Evolutionary conservation across 2,113 vertebrate genomes (phyloP), one percentile per base, ranked within the genome.

Genomic region (Setophaga coronata): DNA sequence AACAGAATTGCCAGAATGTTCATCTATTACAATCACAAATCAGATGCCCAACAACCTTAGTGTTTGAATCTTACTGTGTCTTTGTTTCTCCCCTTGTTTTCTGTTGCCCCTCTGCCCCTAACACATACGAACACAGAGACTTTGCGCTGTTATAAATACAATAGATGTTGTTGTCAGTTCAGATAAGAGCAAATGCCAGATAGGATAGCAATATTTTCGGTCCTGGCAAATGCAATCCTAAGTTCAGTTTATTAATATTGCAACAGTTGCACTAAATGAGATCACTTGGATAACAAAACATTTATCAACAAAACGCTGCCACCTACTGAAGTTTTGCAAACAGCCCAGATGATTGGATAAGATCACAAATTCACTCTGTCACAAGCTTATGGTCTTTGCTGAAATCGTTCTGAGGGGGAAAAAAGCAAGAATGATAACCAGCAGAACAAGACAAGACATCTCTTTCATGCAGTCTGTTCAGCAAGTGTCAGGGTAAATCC

Each of bases 271-370:
- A 97, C 97, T 98, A 98, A 98, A 98, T 98, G 98, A 98, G 98
- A 98, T 98, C 98, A 97, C 97, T 98, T 97, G 97, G 97, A 98
- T 98, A 98, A 98, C 98, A 98, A 98, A 98, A 98, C 98, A 98
- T 98, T 98, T 98, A 98, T 98, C 98, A 98, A 98, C 98, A 98
- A 98, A 98, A 98, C 97, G 98, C 98, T 98, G 98, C 98, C 98
- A 98, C 98, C 98, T 98, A 98, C 98, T 98, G 98, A 98, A 98
- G 98, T 98, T 98, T 98, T 97, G 97, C 97, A 98, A 98, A 98
- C 97, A 98, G 95, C 97, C 98, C 97, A 97, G 97, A 98, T 98
- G 98, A 98, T 98, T 98, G 97, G 98, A 98, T 98, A 98, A 97
- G 97, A 98, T 98, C 98, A 97, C 97, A 98, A 97, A 98, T 98